These are phyloP conservation scores for Pristis pectinata DNA, from an alignment of 2,797 vertebrate species.

Conservation along the genomic window DNA sequence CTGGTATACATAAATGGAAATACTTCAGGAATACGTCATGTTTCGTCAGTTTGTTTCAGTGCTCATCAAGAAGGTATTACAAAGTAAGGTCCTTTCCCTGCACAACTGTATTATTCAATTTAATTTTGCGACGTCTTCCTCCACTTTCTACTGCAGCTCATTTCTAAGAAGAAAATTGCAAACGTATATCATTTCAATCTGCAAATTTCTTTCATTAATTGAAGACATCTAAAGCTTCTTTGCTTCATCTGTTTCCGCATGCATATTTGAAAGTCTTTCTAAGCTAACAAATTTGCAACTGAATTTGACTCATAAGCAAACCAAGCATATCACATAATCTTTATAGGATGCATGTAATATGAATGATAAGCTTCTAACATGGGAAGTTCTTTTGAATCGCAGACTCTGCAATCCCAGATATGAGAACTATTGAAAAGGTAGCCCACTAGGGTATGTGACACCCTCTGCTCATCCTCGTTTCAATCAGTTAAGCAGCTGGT, in stretches of 20 bases:
- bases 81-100: background rate
- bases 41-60: slow-evolving; percentile 17
- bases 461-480: background rate
- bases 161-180: background rate
- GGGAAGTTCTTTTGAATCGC: background rate
- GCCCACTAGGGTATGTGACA: background rate
- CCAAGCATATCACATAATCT: slow-evolving; percentile 1
- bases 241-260: background rate
- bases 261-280: background rate
- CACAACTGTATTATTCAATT: background rate
- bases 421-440: background rate
- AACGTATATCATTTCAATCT: background rate
- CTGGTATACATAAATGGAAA: slow-evolving; percentile 6
- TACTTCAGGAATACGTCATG: background rate
- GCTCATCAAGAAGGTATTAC: slow-evolving; percentile 14
- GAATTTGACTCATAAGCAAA: background rate
- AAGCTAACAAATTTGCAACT: background rate
- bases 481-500: background rate
- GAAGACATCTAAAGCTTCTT: background rate
- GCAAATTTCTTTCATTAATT: background rate
- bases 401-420: background rate
- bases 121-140: slow-evolving; percentile 9
- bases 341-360: background rate
- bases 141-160: background rate
- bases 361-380: background rate